phyloP scores from a whole-genome alignment of 1,140 invertebrate species.

The Panagrolaimus sp. region DNA sequence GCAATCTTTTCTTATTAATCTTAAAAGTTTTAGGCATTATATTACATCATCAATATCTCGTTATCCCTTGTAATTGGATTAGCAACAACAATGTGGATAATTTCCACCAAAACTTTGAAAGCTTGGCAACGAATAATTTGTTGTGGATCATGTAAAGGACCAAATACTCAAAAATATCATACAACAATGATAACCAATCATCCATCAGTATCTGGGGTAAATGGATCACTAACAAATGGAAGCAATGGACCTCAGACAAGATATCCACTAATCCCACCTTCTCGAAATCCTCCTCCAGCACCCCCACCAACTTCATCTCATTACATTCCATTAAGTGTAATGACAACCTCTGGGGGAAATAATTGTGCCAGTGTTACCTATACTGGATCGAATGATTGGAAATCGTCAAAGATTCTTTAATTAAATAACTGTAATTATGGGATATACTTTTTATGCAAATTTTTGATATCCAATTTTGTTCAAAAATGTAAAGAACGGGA shows the following conservation, averaged over 20 bases:
- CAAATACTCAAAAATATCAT: background rate
- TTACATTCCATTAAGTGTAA: constrained; percentile 32
- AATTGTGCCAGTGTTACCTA: background rate
- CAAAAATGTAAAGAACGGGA: too few species aligned
- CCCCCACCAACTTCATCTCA: constrained; percentile 23
- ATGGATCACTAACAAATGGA: background rate
- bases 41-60: constrained; percentile 67
- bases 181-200: background rate
- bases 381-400: background rate
- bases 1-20: too few species aligned
- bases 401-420: constrained; percentile 1
- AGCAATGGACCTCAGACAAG: too few species aligned
- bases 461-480: too few species aligned
- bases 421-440: too few species aligned
- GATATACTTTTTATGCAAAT: too few species aligned
- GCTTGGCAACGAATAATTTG: constrained; percentile 61
- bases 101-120: constrained; percentile 64
- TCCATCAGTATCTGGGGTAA: background rate
- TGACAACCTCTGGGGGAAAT: constrained; percentile 11
- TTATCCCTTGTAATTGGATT: constrained; percentile 66
- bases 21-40: constrained; percentile 36
- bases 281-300: constrained; percentile 16
- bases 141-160: constrained; percentile 31
- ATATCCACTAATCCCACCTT: background rate
- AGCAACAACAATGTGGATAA: constrained; percentile 66